These are phyloP conservation scores for Xestia rhomboidea DNA, from an alignment of 2,888 invertebrate genomes.

Conservation along the genomic window DNA sequence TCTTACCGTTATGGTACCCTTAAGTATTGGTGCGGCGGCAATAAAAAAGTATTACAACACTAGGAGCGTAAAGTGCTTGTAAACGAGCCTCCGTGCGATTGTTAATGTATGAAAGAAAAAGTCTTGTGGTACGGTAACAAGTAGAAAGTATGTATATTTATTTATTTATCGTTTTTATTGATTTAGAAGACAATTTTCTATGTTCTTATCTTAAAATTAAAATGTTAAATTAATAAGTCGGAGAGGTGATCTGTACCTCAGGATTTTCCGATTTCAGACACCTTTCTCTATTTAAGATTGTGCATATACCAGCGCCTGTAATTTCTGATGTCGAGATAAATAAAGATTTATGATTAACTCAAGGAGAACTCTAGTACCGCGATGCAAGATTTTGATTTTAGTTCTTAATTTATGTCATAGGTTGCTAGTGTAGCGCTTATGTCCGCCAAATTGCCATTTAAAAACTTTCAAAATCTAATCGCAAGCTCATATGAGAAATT, in stretches of 20 bases:
- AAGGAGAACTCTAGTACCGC: neutral
- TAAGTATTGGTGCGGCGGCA: constrained; percentile 38
- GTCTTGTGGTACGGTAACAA: neutral
- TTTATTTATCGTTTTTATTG: neutral
- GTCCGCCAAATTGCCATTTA: neutral
- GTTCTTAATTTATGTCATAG: neutral
- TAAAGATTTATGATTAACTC: too few species aligned
- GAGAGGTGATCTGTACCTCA: too few species aligned
- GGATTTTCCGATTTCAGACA: too few species aligned
- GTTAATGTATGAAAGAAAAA: constrained; percentile 6
- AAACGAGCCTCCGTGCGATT: constrained; percentile 28
- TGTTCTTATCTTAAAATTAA: too few species aligned
- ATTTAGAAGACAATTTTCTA: too few species aligned
- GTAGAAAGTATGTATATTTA: neutral
- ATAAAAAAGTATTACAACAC: constrained; percentile 58
- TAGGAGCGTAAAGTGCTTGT: constrained; percentile 36
- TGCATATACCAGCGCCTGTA: too few species aligned
- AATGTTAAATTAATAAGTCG: too few species aligned
- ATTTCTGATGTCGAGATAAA: too few species aligned
- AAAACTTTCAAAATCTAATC: neutral
- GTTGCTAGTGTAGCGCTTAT: neutral
- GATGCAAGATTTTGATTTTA: neutral
- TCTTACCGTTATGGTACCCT: constrained; percentile 29
- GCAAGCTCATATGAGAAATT: neutral
- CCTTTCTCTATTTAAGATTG: too few species aligned